A percentile compares a stretch with the other conserved stretches of the same genome.
These are phyloP conservation scores for Perognathus longimembris DNA, from an alignment of 2,113 vertebrate species.

Conservation along the genomic window DNA sequence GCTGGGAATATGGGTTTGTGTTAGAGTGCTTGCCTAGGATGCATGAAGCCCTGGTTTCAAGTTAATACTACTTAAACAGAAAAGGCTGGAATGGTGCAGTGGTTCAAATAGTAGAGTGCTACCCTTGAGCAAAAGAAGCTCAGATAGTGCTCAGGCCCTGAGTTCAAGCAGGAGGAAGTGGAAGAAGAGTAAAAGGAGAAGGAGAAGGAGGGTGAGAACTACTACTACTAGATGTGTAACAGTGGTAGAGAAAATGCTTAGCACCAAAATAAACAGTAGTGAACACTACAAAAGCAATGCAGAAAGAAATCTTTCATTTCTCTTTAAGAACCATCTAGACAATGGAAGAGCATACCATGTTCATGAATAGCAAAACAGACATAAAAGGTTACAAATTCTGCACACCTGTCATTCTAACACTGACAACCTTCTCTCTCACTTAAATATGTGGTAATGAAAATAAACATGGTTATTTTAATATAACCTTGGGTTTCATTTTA, in stretches of 20 bases:
- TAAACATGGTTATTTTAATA: conserved; percentile 15
- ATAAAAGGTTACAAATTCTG: not conserved
- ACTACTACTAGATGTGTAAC: too few species aligned
- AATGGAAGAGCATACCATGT: not conserved
- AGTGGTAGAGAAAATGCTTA: too few species aligned
- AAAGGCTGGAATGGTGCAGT: too few species aligned
- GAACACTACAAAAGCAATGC: not conserved
- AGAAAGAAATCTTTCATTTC: conserved; percentile 35
- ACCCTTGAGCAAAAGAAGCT: too few species aligned
- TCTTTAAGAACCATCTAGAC: conserved; percentile 19
- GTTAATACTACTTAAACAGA: not conserved
- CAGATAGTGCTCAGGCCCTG: too few species aligned
- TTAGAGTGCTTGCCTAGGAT: not conserved
- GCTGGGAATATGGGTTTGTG: too few species aligned
- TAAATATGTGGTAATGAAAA: conserved; percentile 28
- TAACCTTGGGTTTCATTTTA: not conserved
- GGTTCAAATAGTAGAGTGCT: too few species aligned
- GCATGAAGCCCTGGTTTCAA: not conserved
- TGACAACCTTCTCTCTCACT: not conserved
- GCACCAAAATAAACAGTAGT: too few species aligned
- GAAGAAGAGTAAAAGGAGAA: too few species aligned
- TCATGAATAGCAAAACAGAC: conserved; percentile 29
- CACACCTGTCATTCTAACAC: not conserved
- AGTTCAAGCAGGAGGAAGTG: too few species aligned
- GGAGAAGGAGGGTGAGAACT: too few species aligned